Conservation (phyloP, 2,888 invertebrate species). For the Pristionchus fissidentatus region DNA sequence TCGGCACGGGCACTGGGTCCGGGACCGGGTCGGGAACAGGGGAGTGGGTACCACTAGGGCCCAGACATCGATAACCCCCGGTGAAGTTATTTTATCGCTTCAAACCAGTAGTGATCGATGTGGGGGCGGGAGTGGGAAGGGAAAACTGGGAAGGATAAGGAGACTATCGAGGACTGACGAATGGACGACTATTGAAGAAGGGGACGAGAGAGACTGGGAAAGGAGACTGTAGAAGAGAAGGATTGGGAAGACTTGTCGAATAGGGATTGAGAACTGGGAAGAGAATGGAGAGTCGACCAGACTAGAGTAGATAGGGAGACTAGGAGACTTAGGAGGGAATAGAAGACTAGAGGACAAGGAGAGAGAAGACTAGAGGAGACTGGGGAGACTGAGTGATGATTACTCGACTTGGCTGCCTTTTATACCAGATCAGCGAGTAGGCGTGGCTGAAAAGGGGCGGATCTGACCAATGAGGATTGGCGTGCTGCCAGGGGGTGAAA, state of each 20-base stretch:
- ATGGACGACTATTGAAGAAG: no score
- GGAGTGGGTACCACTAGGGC: not conserved
- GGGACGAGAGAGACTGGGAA: not conserved
- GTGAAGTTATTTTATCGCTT: not conserved
- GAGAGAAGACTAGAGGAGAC: not conserved
- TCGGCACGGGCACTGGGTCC: not conserved
- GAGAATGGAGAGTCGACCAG: not conserved
- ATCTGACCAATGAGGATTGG: not conserved
- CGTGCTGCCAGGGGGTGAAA: not conserved
- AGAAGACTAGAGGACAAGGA: not conserved
- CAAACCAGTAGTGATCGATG: not conserved
- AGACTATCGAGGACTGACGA: not conserved
- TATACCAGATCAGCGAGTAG: no score
- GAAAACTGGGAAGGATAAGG: not conserved
- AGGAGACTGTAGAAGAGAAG: not conserved
- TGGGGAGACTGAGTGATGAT: not conserved
- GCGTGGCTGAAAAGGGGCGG: not conserved
- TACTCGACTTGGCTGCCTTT: not conserved
- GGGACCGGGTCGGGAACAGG: not conserved
- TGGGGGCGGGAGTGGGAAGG: not conserved
- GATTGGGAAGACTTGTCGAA: not conserved
- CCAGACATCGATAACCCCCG: constrained; percentile 27
- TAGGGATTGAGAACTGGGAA: not conserved
- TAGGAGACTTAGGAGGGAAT: not conserved
- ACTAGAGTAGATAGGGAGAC: not conserved